Evolutionary conservation across 2,888 invertebrate species (phyloP), one percentile per base, ranked within the genome.

Genomic region (Ceraclea dissimilis): DNA sequence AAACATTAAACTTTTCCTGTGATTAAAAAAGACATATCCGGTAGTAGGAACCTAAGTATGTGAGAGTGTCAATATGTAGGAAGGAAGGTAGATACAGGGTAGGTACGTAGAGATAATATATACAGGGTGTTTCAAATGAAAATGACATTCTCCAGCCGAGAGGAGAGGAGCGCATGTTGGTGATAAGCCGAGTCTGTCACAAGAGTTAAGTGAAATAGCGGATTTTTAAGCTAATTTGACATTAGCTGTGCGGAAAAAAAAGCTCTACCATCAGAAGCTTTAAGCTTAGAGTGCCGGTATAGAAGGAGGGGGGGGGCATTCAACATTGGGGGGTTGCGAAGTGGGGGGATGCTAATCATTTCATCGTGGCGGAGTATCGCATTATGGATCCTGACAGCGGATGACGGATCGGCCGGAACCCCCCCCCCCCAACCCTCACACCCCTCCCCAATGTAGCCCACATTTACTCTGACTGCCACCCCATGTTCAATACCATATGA

Each of bases 331-430:
- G 4, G 26, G 4, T 21, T 8, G 34, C 2, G 22, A 26, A 51
- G 50, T 5, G 22, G 52, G 52, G 61, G 46, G 59, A 61, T 61
- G 61, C 58, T 61, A 61, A 61, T 61, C 61, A 60, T 60, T 60
- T 60, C 60, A 60, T 57, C 59, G 60, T 18, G 33, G 57, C 21
- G 49, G 56, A 54, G 60, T 54, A 60, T 51, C 57, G 60, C 60
- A 60, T 60, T 60, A 60, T 60, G 57, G 57, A 39, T 47, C 55
- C 49, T 59, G 61, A 61, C 61, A 61, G 57, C 50, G 51, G 51
- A 61, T 61, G 61, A 61, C 61, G 59, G 61, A 61, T 61, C 57
- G 61, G 46, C 51, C 49, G 44, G 20, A 48, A 44, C 53, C 48
- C 50, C 34, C 13, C 16, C 39, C 13, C 8, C 5, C 16, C 39